Percentiles rank a stretch among this genome's conserved stretches.
Evolutionary conservation across 2,113 vertebrate species (phyloP).

Genomic region (Salvelinus fontinalis): DNA sequence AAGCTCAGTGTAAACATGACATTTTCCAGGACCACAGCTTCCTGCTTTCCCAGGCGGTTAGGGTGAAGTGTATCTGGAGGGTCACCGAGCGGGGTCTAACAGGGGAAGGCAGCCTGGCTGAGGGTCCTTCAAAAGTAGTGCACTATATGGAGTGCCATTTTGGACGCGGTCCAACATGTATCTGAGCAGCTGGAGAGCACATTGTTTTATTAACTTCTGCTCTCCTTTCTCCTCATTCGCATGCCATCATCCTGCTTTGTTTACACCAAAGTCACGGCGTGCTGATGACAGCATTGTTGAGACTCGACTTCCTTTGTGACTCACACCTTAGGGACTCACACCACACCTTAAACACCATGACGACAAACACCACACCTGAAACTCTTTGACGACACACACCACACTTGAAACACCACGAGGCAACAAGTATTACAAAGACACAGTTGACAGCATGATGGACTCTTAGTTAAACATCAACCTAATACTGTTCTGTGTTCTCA

Average conservation of each 20-base stretch:
- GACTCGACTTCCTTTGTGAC: neutral
- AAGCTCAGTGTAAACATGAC: slow-evolving; percentile 66
- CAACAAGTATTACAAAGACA: no score
- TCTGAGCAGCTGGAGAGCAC: slow-evolving; percentile 73
- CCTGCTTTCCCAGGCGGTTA: slow-evolving; percentile 84
- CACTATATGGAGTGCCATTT: neutral
- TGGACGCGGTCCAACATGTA: slow-evolving; percentile 22
- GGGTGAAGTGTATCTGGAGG: slow-evolving; percentile 74
- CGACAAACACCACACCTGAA: neutral
- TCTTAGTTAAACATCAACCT: no score
- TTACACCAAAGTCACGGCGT: neutral
- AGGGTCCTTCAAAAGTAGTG: slow-evolving; percentile 51
- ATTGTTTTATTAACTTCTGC: slow-evolving; percentile 81
- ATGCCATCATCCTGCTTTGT: slow-evolving; percentile 74
- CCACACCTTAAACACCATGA: neutral
- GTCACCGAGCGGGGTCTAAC: slow-evolving; percentile 71
- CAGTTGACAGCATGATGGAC: no score
- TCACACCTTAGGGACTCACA: neutral
- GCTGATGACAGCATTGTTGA: neutral
- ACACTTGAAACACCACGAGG: neutral
- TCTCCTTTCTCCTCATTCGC: slow-evolving; percentile 61
- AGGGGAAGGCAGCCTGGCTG: slow-evolving; percentile 66
- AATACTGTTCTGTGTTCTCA: no score
- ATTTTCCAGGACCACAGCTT: slow-evolving; percentile 77
- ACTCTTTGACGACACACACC: neutral